Percentiles rank a stretch among this genome's conserved stretches.
Conservation (phyloP, 1,140 invertebrate species). For the Aphelinus atriplicis region DNA sequence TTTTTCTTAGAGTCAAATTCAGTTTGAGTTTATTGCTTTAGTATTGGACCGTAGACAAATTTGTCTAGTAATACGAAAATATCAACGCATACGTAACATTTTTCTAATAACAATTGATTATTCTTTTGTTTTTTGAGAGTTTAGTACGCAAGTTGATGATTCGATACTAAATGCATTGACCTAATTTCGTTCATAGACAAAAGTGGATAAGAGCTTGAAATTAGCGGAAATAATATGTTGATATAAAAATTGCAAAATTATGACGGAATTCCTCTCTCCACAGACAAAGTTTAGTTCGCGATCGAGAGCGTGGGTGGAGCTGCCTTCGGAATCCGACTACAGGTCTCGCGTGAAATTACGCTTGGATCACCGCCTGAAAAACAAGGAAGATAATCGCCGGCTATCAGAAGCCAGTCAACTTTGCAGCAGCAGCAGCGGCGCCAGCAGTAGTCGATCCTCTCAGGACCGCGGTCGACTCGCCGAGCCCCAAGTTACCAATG, state of each 20-base stretch:
- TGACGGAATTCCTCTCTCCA: constrained; percentile 49
- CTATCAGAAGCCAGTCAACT: constrained; percentile 57
- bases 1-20: not conserved
- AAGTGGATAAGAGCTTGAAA: constrained; percentile 13
- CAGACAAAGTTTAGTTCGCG: constrained; percentile 78
- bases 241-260: not conserved
- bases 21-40: constrained; percentile 16
- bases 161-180: not conserved
- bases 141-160: too few species aligned
- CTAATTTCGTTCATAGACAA: not conserved
- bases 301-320: constrained; percentile 76
- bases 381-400: constrained; percentile 59
- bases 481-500: constrained; percentile 4
- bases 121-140: too few species aligned
- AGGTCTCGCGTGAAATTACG: constrained; percentile 69
- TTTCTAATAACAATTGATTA: too few species aligned
- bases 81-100: too few species aligned
- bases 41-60: constrained; percentile 4
- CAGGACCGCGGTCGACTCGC: constrained; percentile 38
- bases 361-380: constrained; percentile 70
- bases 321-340: constrained; percentile 67
- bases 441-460: constrained; percentile 32
- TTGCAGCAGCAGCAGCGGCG: constrained; percentile 24
- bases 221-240: constrained; percentile 4
- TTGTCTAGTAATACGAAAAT: not conserved